phyloP scores from a whole-genome alignment of 1,140 invertebrate genomes.

The Pseudomyrmex sp. region DNA sequence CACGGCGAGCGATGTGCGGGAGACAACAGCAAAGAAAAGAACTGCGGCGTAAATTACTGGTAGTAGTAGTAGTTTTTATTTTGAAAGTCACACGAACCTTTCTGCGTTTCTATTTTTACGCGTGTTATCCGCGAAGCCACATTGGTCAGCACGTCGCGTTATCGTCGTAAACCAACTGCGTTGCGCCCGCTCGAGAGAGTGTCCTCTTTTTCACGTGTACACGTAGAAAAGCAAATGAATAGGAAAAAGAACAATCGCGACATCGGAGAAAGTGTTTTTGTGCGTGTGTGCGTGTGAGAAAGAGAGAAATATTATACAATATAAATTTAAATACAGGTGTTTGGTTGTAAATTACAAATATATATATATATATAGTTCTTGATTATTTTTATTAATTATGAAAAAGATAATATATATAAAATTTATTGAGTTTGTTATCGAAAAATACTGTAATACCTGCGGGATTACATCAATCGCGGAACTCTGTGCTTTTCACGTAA shows the following conservation, averaged over 20 bases:
- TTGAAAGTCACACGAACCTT: constrained; percentile 24
- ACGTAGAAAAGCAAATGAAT: background rate
- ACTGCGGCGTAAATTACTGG: constrained; percentile 19
- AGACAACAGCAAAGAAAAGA: background rate
- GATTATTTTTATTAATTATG: too few species aligned
- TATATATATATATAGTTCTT: background rate
- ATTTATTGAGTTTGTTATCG: too few species aligned
- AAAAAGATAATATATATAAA: too few species aligned
- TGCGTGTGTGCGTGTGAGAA: too few species aligned
- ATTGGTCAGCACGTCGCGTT: constrained; percentile 34
- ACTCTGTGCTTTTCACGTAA: too few species aligned
- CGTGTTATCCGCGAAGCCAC: constrained; percentile 30
- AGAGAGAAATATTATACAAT: too few species aligned
- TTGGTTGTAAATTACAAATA: background rate
- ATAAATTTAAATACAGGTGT: too few species aligned
- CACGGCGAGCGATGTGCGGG: background rate
- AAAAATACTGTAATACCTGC: too few species aligned
- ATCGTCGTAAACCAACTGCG: constrained; percentile 9
- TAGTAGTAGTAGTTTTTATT: constrained; percentile 30
- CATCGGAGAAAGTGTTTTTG: too few species aligned
- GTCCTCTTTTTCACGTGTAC: constrained; percentile 30
- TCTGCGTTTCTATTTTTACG: constrained; percentile 44
- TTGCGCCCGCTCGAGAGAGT: background rate
- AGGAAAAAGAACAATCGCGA: background rate
- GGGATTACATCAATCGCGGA: too few species aligned